Evolutionary conservation across 2,113 vertebrate genomes (phyloP), one percentile per base, ranked within the genome.

Genomic region (Pipa parva): DNA sequence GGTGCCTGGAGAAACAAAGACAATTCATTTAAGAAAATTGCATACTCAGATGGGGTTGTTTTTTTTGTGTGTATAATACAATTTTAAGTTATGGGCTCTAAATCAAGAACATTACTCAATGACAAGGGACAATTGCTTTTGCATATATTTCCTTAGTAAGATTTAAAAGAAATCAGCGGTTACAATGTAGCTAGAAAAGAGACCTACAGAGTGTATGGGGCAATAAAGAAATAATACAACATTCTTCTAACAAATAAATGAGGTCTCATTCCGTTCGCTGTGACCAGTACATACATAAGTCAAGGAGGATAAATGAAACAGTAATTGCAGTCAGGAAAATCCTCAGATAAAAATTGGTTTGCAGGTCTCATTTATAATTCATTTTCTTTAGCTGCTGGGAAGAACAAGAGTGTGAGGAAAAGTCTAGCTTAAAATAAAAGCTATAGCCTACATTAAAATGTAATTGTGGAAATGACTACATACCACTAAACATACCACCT

Each of bases 351-450:
- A 68, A 61, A 28, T 59, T 29, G 46, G 48, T 37, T 20, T 49
- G 42, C 42, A 58, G 9, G 17, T 60, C 66, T 61, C 57, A 70
- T 70, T 61, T 70, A 70, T 70, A 61, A 61, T 70, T 70, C 7
- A 70, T 54, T 61, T 48, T 46, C 49, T 59, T 20, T 68, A 27
- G 64, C 64, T 59, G 64, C 57, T 70, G 36, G 58, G 58, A 45
- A 59, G 24, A 66, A 13, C 7, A 42, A 42, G 13, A 42, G 12
- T n/a, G 39, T 51, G 27, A 56, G 18, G 5, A 31, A 69, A 49
- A 21, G 24, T 31, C 27, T 59, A 18, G 5, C 28, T n/a, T 20
- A 22, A 36, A 37, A 8, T 13, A 33, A 26, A 25, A 61, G 48
- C 20, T n/a, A 31, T 17, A 50, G 10, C 37, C 21, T 22, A 48